Base-by-base conservation (phyloP, 1,140 invertebrate species). In the Brachionus rotundiformis region DNA sequence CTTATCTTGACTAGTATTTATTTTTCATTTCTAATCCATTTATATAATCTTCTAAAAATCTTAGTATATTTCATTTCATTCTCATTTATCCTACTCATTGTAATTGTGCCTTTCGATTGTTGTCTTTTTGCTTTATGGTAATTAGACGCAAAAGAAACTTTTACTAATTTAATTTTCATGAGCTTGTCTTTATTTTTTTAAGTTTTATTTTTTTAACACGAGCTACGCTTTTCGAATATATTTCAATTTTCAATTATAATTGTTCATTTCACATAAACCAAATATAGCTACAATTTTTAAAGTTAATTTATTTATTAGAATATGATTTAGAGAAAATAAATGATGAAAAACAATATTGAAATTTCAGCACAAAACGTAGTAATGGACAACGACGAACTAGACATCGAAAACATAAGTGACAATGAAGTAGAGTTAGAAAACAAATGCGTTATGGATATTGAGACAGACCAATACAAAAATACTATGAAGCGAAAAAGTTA, bases 371-470 rank as follows among this genome's bases (percentile, higher is more conserved):
- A 73, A 25, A 41, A 41, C 2, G 13, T 7, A 44, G 29, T 10
- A 44, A 44, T 44, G 39, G 68, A 73, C 19, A 44, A 73, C 25
- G 68, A 73, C n/a, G 68, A 73, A 13, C 25, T 73, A 0, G 68
- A 73, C n/a, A 73, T 73, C 8, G 68, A 73, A n/a, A 73, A 73
- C n/a, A 44, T 73, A n/a, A 73, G 68, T 8, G 68, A 73, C 19
- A 25, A 19, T 19, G 68, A 73, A 73, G 23, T 44, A 2, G n/a
- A 73, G 10, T 7, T 10, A 71, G 19, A 36, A 16, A 33, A 31
- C 0, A 65, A 65, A 11, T 65, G 29, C n/a, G 2, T 27, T n/a
- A 27, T 29, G 23, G 61, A 71, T 3, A 39, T 41, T 10, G 36
- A 41, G 27, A 3, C 44, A 33, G 39, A 44, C 16, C 8, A n/a